Percentiles rank a stretch among this genome's conserved stretches.
phyloP scores from a whole-genome alignment of 2,888 invertebrate species.

The Leptarthrus brevirostris region DNA sequence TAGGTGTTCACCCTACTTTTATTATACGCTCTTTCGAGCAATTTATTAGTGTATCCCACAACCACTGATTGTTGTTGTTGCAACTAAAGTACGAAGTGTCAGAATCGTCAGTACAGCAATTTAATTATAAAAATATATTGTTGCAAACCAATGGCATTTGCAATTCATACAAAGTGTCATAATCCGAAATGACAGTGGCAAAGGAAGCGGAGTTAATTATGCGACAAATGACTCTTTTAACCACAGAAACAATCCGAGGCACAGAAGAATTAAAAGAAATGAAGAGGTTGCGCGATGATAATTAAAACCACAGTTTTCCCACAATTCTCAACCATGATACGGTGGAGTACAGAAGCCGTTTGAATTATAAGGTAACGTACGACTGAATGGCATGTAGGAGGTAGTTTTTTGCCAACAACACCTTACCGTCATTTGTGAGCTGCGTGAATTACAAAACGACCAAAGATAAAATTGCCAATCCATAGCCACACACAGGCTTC shows the following conservation, averaged over 20 bases:
- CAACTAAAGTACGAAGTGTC: too few species aligned
- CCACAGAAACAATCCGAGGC: conserved; percentile 17
- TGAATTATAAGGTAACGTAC: neutral
- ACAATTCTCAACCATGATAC: neutral
- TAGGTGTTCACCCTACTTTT: too few species aligned
- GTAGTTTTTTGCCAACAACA: neutral
- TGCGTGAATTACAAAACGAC: neutral
- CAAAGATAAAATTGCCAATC: conserved; percentile 48
- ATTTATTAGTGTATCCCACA: too few species aligned
- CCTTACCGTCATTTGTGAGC: neutral
- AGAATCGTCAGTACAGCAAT: too few species aligned
- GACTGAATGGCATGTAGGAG: neutral
- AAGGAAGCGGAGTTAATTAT: conserved; percentile 40
- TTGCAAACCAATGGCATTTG: too few species aligned
- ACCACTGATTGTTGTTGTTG: too few species aligned
- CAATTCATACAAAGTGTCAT: too few species aligned
- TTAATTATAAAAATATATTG: too few species aligned
- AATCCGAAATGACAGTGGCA: neutral
- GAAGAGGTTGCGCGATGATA: conserved; percentile 33
- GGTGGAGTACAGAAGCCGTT: neutral
- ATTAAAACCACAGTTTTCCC: conserved; percentile 51
- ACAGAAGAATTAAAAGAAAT: conserved; percentile 6
- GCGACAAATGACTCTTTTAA: conserved; percentile 42
- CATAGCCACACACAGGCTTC: neutral
- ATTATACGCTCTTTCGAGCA: too few species aligned